phyloP scores from a whole-genome alignment of 1,140 invertebrate species.

The Cydia pomonella region DNA sequence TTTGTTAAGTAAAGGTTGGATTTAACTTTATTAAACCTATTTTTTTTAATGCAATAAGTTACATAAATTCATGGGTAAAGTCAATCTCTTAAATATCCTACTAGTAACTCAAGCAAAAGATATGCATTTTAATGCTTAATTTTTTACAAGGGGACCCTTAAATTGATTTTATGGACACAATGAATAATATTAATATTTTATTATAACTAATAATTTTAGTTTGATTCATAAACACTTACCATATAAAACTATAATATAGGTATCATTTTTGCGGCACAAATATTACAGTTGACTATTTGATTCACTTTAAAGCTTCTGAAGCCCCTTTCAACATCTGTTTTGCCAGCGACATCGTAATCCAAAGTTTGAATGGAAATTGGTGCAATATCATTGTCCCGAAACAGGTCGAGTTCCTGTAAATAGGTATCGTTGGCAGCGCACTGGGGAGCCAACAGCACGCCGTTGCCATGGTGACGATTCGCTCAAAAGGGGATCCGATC shows the following conservation, averaged over 20 bases:
- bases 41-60: not conserved
- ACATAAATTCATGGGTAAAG: no score
- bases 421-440: constrained; percentile 53
- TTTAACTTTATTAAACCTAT: no score
- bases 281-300: not conserved
- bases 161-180: no score
- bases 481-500: constrained; percentile 62
- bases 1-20: not conserved
- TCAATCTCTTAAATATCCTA: no score
- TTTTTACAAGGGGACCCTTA: no score
- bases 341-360: constrained; percentile 52
- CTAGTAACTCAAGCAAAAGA: no score
- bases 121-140: no score
- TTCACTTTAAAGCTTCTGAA: constrained; percentile 39
- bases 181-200: no score
- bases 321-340: constrained; percentile 44
- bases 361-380: constrained; percentile 45
- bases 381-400: constrained; percentile 52
- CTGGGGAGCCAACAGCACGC: constrained; percentile 75
- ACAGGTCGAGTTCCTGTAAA: constrained; percentile 51
- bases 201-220: no score
- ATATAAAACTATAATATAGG: not conserved
- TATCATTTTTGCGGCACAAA: not conserved
- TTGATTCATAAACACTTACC: not conserved
- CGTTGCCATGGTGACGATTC: constrained; percentile 67